Conservation (phyloP, 2,797 vertebrate genomes). For the Silurus lanzhouensis region DNA sequence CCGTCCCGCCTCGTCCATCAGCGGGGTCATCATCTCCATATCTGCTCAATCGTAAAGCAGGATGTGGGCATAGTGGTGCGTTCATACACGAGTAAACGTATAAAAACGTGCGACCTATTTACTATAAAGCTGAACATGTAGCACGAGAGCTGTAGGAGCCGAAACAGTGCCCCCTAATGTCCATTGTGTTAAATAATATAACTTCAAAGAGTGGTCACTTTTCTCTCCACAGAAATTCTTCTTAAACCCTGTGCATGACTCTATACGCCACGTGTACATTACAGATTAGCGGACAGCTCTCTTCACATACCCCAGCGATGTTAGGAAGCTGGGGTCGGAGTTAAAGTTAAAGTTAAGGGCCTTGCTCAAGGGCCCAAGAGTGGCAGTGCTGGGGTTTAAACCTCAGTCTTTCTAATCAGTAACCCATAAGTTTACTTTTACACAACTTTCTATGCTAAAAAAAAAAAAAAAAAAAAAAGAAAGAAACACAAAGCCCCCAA, state of each 20-base stretch:
- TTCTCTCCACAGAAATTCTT: background rate
- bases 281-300: too few relatives aligned
- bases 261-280: background rate
- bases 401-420: too few relatives aligned
- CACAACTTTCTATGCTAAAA: too few relatives aligned
- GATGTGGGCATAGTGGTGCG: background rate
- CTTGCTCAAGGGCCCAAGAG: too few relatives aligned
- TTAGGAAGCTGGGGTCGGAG: too few relatives aligned
- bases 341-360: too few relatives aligned
- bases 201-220: background rate
- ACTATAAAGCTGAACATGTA: background rate
- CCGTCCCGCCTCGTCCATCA: constrained; percentile 74
- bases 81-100: background rate
- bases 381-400: too few relatives aligned
- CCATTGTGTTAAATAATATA: background rate
- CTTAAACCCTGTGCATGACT: background rate
- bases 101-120: background rate
- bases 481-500: too few relatives aligned
- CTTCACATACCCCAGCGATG: too few relatives aligned
- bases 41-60: constrained; percentile 63
- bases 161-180: background rate
- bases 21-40: constrained; percentile 85
- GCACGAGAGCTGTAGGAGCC: background rate
- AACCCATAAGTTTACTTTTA: too few relatives aligned
- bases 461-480: too few relatives aligned